Evolutionary conservation across 1,140 invertebrate genomes (phyloP).

Genomic region (Lasaia peninsularis): DNA sequence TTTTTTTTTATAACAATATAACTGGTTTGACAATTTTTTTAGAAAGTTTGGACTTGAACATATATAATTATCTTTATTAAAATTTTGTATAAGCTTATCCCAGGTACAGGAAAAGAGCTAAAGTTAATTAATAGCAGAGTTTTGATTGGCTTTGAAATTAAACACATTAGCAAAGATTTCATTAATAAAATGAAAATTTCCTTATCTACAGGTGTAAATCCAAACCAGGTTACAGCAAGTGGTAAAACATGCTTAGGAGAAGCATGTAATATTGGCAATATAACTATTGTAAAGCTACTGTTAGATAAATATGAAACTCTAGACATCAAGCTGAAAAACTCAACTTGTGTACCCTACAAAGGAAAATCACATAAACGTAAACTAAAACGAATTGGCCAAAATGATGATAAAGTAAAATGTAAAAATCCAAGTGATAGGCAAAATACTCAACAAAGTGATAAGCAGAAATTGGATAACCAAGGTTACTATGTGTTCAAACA

Average conservation of each 20-base stretch:
- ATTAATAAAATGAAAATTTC: neutral
- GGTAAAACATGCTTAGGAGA: conserved; percentile 64
- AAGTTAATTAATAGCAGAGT: too few relatives aligned
- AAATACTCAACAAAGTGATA: conserved; percentile 32
- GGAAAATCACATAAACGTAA: conserved; percentile 58
- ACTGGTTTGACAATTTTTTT: too few relatives aligned
- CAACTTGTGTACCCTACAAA: conserved; percentile 35
- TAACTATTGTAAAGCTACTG: conserved; percentile 43
- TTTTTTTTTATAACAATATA: too few relatives aligned
- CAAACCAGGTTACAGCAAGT: conserved; percentile 53
- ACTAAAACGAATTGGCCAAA: conserved; percentile 31
- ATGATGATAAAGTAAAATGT: conserved; percentile 50
- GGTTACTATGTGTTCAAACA: conserved; percentile 67
- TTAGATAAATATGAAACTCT: conserved; percentile 38
- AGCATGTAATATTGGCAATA: conserved; percentile 54
- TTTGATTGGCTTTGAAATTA: neutral
- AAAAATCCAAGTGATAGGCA: conserved; percentile 50
- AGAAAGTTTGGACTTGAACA: too few relatives aligned
- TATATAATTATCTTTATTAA: too few relatives aligned
- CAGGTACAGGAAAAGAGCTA: too few relatives aligned
- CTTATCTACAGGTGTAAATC: conserved; percentile 55
- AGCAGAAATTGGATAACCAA: conserved; percentile 38
- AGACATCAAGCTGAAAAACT: conserved; percentile 23
- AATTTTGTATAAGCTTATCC: too few relatives aligned
- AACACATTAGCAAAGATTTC: neutral